A percentile compares a stretch with the other conserved stretches of the same genome.
phyloP scores from a whole-genome alignment of 2,797 vertebrate species.

The Scomberomorus guttatus region DNA sequence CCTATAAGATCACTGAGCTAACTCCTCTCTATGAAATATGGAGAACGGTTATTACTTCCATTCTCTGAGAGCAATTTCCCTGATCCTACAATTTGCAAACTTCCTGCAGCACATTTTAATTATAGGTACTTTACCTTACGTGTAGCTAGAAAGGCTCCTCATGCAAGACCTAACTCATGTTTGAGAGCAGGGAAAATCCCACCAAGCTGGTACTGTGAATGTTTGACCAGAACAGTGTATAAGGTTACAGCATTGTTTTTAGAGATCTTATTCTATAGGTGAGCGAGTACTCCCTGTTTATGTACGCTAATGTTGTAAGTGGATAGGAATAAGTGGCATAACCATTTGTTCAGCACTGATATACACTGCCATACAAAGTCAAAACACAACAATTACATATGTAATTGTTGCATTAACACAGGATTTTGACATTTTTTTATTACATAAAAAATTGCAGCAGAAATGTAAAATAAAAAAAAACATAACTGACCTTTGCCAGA shows the following conservation, averaged over 20 bases:
- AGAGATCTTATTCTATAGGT: neutral
- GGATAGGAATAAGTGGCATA: neutral
- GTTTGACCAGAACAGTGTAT: conserved; percentile 47
- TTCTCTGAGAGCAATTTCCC: conserved; percentile 58
- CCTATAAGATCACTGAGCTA: conserved; percentile 35
- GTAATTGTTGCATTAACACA: no score
- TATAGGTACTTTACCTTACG: conserved; percentile 69
- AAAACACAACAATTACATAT: neutral
- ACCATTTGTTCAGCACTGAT: neutral
- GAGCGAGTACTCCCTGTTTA: neutral
- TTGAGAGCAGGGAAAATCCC: conserved; percentile 77
- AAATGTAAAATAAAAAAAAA: neutral
- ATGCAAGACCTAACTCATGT: conserved; percentile 76
- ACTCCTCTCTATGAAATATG: conserved; percentile 34
- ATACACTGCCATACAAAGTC: neutral
- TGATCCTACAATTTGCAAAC: conserved; percentile 73
- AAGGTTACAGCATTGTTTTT: conserved; percentile 6
- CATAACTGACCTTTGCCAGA: no score
- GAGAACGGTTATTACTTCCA: conserved; percentile 58
- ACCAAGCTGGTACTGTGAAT: conserved; percentile 71
- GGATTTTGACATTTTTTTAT: no score
- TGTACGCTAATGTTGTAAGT: neutral
- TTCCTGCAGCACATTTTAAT: conserved; percentile 81
- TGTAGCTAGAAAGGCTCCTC: conserved; percentile 59
- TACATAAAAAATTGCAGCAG: no score